Evolutionary conservation across 2,888 invertebrate genomes (phyloP).

Genomic region (Ormia ochracea): DNA sequence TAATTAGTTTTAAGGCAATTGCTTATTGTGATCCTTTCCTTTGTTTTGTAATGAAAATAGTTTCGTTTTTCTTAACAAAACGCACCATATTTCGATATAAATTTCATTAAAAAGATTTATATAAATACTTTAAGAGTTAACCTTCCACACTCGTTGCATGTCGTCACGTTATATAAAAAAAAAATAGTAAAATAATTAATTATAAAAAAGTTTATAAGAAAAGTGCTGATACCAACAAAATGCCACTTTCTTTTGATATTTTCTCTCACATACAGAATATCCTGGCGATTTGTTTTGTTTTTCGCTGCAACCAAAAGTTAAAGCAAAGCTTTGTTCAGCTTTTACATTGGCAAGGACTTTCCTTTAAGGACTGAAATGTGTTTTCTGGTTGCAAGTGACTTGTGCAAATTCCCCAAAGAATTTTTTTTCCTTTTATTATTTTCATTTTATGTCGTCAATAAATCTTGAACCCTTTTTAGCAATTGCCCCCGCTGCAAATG

Average conservation of each 20-base stretch:
- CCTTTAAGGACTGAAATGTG: slow-evolving; percentile 29
- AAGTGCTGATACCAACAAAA: slow-evolving; percentile 69
- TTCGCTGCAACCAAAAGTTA: slow-evolving; percentile 39
- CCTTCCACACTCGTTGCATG: slow-evolving; percentile 72
- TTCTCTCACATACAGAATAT: slow-evolving; percentile 26
- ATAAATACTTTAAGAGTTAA: slow-evolving; percentile 7
- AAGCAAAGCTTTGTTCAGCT: slow-evolving; percentile 15
- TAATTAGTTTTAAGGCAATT: too few relatives aligned
- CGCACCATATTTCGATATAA: too few relatives aligned
- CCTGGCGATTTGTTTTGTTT: slow-evolving; percentile 19
- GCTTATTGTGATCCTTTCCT: too few relatives aligned
- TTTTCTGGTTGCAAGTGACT: slow-evolving; percentile 39
- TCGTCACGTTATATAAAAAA: slow-evolving; percentile 77
- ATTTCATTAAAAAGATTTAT: too few relatives aligned
- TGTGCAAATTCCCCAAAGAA: slow-evolving; percentile 53
- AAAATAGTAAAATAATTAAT: slow-evolving; percentile 47
- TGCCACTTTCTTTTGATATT: slow-evolving; percentile 43
- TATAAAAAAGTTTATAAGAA: slow-evolving; percentile 46
- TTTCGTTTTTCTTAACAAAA: too few relatives aligned
- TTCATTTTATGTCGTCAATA: slow-evolving; percentile 68
- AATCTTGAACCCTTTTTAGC: slow-evolving; percentile 74
- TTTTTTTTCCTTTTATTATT: slow-evolving; percentile 2
- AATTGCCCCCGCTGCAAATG: slow-evolving; percentile 34
- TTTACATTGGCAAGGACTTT: slow-evolving; percentile 38
- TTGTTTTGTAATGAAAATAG: too few relatives aligned